A percentile compares a stretch with the other conserved stretches of the same genome.
These are phyloP conservation scores for Chloroceryle inda DNA, from an alignment of 2,797 vertebrate genomes.

Conservation along the genomic window DNA sequence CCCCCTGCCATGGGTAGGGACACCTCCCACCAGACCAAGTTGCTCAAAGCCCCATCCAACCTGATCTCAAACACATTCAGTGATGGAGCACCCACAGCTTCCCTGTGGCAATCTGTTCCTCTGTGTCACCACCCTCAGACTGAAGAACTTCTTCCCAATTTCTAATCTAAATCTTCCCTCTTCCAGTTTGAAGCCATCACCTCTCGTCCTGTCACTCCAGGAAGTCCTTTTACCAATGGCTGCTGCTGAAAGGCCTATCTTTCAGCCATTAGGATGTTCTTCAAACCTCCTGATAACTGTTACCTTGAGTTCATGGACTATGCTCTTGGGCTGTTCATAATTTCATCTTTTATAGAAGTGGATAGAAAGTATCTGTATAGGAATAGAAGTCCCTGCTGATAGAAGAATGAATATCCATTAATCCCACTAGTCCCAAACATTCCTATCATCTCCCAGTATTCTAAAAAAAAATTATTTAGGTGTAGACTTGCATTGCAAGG, in stretches of 20 bases:
- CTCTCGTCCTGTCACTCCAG: too few relatives aligned
- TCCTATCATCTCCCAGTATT: neutral
- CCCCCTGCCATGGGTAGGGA: too few relatives aligned
- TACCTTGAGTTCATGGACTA: neutral
- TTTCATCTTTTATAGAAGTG: neutral
- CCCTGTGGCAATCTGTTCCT: too few relatives aligned
- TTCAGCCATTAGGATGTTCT: neutral
- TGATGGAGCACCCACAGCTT: too few relatives aligned
- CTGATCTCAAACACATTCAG: too few relatives aligned
- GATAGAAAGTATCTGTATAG: neutral
- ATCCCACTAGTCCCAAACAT: neutral
- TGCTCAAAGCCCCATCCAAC: too few relatives aligned
- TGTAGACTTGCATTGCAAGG: neutral
- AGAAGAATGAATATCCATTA: neutral
- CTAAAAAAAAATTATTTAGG: neutral
- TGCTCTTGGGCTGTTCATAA: neutral
- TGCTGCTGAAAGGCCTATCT: neutral
- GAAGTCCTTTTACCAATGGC: neutral
- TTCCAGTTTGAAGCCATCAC: too few relatives aligned
- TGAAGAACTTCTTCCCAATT: too few relatives aligned
- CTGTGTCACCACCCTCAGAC: too few relatives aligned
- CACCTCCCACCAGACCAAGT: too few relatives aligned
- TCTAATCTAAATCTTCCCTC: too few relatives aligned
- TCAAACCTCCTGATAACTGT: neutral
- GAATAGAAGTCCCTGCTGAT: neutral